Conservation (phyloP, 2,797 vertebrate genomes). For the Fistularia tabacaria region DNA sequence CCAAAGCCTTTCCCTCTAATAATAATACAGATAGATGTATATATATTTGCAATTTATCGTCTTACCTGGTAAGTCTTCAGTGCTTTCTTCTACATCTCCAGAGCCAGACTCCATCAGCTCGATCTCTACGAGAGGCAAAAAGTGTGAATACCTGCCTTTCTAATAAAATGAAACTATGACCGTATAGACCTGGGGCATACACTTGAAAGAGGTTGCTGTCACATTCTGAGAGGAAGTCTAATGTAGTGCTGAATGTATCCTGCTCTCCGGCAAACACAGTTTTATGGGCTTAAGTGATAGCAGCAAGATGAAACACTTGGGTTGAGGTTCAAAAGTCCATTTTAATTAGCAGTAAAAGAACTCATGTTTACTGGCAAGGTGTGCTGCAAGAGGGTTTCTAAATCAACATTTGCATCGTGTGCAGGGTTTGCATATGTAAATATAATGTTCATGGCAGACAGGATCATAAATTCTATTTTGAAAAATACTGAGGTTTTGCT, state of each 20-base stretch:
- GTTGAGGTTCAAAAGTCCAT: constrained; percentile 70
- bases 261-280: constrained; percentile 2
- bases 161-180: background rate
- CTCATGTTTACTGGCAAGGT: constrained; percentile 13
- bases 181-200: no score
- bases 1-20: background rate
- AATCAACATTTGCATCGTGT: no score
- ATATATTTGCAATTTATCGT: constrained; percentile 2
- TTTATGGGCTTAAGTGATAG: constrained; percentile 7
- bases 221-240: background rate
- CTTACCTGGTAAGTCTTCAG: constrained; percentile 84
- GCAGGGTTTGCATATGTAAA: no score
- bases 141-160: background rate
- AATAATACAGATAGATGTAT: background rate
- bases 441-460: no score
- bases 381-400: background rate
- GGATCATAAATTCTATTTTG: no score
- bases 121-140: constrained; percentile 19
- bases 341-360: constrained; percentile 35
- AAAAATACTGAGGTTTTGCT: no score
- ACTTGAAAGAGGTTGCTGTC: constrained; percentile 1
- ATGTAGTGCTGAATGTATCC: constrained; percentile 7
- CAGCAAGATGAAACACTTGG: constrained; percentile 24
- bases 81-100: constrained; percentile 76
- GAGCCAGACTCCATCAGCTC: constrained; percentile 79